A percentile compares a stretch with the other conserved stretches of the same genome.
Evolutionary conservation across 2,888 invertebrate genomes (phyloP).

Genomic region (Notodonta dromedarius): DNA sequence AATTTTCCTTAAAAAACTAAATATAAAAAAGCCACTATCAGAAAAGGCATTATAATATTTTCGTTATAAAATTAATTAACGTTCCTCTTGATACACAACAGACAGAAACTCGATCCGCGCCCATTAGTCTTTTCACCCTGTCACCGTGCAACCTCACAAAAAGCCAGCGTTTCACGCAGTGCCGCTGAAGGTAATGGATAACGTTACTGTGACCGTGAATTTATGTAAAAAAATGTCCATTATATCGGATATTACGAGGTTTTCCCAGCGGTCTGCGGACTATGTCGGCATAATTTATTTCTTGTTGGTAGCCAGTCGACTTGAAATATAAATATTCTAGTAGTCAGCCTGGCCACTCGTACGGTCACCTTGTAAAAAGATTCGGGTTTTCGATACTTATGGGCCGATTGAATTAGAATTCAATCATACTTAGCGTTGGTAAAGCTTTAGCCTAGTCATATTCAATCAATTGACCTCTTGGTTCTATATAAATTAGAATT

Average conservation of each 20-base stretch:
- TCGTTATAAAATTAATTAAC: not conserved
- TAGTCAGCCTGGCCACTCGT: not conserved
- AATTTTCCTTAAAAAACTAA: no score
- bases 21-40: not conserved
- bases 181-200: conserved; percentile 44
- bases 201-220: conserved; percentile 38
- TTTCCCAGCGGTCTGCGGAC: conserved; percentile 3
- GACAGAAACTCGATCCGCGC: conserved; percentile 38
- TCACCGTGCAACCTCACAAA: conserved; percentile 36
- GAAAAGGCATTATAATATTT: not conserved
- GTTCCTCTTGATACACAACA: conserved; percentile 33
- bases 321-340: conserved; percentile 2
- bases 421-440: not conserved
- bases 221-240: conserved; percentile 28
- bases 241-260: conserved; percentile 5
- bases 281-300: conserved; percentile 2
- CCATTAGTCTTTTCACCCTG: conserved; percentile 48
- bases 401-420: not conserved
- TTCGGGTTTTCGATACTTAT: conserved; percentile 1
- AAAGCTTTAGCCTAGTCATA: not conserved
- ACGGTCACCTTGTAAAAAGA: not conserved
- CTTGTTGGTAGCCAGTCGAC: not conserved
- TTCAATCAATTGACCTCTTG: not conserved
- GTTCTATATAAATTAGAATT: not conserved
- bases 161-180: conserved; percentile 41